Conservation (phyloP, 2,113 vertebrate genomes). For the Neotoma lepida region DNA sequence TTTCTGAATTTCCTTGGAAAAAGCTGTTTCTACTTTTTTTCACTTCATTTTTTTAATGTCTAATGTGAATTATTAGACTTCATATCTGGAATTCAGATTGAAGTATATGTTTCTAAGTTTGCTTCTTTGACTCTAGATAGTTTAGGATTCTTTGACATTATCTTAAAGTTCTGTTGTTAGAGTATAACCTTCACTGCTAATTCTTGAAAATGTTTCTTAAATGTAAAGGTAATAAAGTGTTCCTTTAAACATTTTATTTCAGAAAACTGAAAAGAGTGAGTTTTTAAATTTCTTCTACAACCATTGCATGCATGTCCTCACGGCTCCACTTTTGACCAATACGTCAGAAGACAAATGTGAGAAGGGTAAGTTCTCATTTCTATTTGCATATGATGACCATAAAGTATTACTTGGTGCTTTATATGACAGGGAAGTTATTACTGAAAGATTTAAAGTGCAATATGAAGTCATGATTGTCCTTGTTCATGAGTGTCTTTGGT, state of each 20-base stretch:
- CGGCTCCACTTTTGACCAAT: constrained; percentile 96
- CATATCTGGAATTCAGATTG: constrained; percentile 39
- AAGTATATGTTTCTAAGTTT: constrained; percentile 24
- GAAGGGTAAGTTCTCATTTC: constrained; percentile 87
- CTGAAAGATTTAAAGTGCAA: neutral
- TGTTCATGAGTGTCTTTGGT: neutral
- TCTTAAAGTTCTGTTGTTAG: constrained; percentile 53
- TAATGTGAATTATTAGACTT: constrained; percentile 20
- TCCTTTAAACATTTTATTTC: constrained; percentile 71
- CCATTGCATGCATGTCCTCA: constrained; percentile 99
- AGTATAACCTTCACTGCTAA: neutral
- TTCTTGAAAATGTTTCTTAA: constrained; percentile 41
- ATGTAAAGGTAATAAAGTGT: constrained; percentile 41
- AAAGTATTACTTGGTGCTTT: constrained; percentile 5
- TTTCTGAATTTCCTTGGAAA: constrained; percentile 52
- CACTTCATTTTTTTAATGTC: constrained; percentile 1
- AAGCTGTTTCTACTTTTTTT: constrained; percentile 22
- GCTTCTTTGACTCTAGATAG: neutral
- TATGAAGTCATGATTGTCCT: constrained; percentile 23
- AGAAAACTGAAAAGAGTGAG: constrained; percentile 99
- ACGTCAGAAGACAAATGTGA: constrained; percentile 93
- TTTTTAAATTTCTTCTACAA: constrained; percentile 99
- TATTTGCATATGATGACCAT: neutral
- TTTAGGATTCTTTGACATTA: neutral
- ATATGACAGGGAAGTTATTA: constrained; percentile 13